These are phyloP conservation scores for Anguilla marmorata DNA, from an alignment of 2,797 vertebrate species.

Conservation along the genomic window DNA sequence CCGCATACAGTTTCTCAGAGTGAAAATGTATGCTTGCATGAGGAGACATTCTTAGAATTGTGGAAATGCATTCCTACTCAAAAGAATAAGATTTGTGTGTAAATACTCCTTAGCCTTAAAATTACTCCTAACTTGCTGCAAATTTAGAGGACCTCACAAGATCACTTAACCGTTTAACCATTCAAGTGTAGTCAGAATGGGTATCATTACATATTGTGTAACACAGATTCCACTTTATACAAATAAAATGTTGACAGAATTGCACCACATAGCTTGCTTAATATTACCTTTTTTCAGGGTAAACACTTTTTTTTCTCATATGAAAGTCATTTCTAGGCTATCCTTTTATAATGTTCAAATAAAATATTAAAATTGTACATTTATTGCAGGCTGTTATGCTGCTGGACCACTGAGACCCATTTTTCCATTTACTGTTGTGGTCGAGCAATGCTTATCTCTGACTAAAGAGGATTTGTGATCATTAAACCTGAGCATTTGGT, in stretches of 20 bases:
- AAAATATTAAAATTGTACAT: background rate
- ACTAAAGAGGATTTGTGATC: background rate
- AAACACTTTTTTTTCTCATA: background rate
- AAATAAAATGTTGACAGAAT: background rate
- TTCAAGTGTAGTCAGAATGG: too few relatives aligned
- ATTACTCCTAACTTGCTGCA: too few relatives aligned
- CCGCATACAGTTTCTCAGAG: too few relatives aligned
- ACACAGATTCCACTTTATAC: background rate
- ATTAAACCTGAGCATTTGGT: background rate
- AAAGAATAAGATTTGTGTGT: too few relatives aligned
- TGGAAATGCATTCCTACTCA: too few relatives aligned
- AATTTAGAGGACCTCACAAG: too few relatives aligned
- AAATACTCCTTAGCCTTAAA: background rate
- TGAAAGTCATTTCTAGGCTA: background rate
- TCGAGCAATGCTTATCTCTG: background rate
- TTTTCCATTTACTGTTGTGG: background rate
- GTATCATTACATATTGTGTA: background rate
- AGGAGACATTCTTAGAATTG: too few relatives aligned
- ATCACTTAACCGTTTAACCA: too few relatives aligned
- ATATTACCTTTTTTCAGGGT: background rate
- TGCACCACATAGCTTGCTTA: background rate
- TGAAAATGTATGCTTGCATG: too few relatives aligned
- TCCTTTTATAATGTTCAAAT: background rate
- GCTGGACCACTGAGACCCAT: background rate
- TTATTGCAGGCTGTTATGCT: background rate